These are phyloP conservation scores for Ciconia maguari DNA, from an alignment of 2,113 vertebrate species.

Conservation along the genomic window DNA sequence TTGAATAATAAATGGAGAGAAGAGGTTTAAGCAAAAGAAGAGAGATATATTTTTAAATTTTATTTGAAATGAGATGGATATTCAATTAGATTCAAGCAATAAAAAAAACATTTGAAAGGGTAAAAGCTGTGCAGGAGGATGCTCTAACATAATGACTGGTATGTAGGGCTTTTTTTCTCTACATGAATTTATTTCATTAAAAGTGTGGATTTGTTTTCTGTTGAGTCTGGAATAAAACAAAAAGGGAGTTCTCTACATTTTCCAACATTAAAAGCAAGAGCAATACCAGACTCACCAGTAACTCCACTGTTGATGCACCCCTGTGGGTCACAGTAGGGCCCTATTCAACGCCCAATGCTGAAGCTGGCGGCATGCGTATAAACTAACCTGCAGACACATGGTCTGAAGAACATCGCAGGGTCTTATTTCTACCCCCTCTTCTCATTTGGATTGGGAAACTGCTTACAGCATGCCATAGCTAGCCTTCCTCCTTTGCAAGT, in stretches of 20 bases:
- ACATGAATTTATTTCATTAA: not conserved
- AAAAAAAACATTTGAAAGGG: slow-evolving; percentile 14
- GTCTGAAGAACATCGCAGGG: not conserved
- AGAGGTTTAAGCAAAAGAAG: slow-evolving; percentile 38
- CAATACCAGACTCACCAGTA: not conserved
- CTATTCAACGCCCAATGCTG: fast-evolving
- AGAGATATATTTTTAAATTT: slow-evolving; percentile 23
- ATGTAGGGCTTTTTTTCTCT: not conserved
- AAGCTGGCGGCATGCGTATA: not conserved
- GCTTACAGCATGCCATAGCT: not conserved
- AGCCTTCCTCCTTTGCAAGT: not conserved
- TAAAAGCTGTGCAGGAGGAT: not conserved
- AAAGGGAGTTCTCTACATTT: not conserved
- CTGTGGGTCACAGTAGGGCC: not conserved
- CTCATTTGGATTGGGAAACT: not conserved
- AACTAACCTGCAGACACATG: not conserved
- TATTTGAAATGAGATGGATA: slow-evolving; percentile 55
- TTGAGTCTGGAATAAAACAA: not conserved
- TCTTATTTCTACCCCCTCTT: not conserved
- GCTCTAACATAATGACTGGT: not conserved
- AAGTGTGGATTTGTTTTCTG: not conserved
- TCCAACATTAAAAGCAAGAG: not conserved
- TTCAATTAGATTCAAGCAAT: slow-evolving; percentile 56
- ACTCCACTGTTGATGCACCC: not conserved
- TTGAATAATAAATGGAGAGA: slow-evolving; percentile 39